Conservation (phyloP, 2,113 vertebrate species). For the Pycnonotus jocosus region DNA sequence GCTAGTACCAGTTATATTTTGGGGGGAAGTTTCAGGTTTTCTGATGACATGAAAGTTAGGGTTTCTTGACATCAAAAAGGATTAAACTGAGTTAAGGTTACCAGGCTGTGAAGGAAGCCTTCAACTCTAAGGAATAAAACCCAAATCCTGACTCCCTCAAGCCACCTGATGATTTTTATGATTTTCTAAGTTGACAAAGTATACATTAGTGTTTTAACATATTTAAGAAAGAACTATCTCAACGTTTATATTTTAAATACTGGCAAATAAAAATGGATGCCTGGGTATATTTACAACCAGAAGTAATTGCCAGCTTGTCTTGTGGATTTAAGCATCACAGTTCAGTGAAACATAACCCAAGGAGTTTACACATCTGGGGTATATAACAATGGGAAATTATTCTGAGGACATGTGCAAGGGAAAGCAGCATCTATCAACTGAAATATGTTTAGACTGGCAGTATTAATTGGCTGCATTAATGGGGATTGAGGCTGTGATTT, state of each 20-base stretch:
- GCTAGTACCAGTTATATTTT: background rate
- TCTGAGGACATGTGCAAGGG: background rate
- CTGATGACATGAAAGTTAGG: background rate
- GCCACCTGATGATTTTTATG: background rate
- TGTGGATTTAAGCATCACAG: background rate
- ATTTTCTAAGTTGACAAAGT: background rate
- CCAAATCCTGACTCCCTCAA: background rate
- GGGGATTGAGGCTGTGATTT: background rate
- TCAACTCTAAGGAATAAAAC: background rate
- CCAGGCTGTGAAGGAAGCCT: background rate
- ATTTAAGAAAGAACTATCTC: slow-evolving; percentile 22
- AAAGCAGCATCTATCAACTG: background rate
- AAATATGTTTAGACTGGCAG: slow-evolving; percentile 25
- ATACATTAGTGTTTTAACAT: background rate
- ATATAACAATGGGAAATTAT: slow-evolving; percentile 24
- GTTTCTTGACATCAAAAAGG: background rate
- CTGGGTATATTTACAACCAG: slow-evolving; percentile 45
- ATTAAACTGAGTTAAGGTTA: background rate
- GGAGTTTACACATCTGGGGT: slow-evolving; percentile 11
- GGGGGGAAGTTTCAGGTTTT: background rate
- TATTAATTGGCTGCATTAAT: background rate
- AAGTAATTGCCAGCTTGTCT: background rate
- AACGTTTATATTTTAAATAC: slow-evolving; percentile 23
- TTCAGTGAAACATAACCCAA: slow-evolving; percentile 7
- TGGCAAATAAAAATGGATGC: background rate